phyloP scores from a whole-genome alignment of 2,888 invertebrate species.

The Drosophila neoperkinsi region DNA sequence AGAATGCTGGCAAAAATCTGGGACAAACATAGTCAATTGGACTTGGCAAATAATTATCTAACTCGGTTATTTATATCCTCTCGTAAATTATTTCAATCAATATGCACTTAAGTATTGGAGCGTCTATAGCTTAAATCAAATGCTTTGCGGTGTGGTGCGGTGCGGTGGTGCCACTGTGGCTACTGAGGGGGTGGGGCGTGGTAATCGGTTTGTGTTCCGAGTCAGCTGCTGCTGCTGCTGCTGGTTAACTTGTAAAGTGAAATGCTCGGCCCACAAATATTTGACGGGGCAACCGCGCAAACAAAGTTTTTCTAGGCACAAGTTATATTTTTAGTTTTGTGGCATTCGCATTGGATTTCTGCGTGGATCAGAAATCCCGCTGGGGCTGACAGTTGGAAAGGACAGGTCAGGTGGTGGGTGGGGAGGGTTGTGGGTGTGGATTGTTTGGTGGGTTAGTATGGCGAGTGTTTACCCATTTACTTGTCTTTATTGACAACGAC shows the following conservation, averaged over 20 bases:
- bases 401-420: background rate
- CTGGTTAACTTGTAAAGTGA: slow-evolving; percentile 27
- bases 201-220: slow-evolving; percentile 54
- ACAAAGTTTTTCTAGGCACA: slow-evolving; percentile 64
- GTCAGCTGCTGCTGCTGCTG: slow-evolving; percentile 53
- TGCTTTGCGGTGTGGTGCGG: slow-evolving; percentile 1
- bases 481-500: slow-evolving; percentile 72
- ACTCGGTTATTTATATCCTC: slow-evolving; percentile 14
- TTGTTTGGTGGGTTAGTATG: slow-evolving; percentile 2
- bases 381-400: background rate
- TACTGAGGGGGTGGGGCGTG: background rate
- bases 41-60: background rate
- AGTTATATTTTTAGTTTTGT: slow-evolving; percentile 76
- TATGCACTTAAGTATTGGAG: slow-evolving; percentile 26
- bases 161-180: background rate
- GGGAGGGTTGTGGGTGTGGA: background rate
- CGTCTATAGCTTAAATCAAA: slow-evolving; percentile 15
- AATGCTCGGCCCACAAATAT: slow-evolving; percentile 68
- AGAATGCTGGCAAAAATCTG: background rate
- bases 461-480: slow-evolving; percentile 69
- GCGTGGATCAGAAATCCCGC: slow-evolving; percentile 1
- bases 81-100: slow-evolving; percentile 39
- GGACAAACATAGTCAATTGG: background rate
- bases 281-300: slow-evolving; percentile 67
- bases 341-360: slow-evolving; percentile 40